Evolutionary conservation across 2,113 vertebrate genomes (phyloP), one percentile per base, ranked within the genome.

Genomic region (Syrrhaptes paradoxus): DNA sequence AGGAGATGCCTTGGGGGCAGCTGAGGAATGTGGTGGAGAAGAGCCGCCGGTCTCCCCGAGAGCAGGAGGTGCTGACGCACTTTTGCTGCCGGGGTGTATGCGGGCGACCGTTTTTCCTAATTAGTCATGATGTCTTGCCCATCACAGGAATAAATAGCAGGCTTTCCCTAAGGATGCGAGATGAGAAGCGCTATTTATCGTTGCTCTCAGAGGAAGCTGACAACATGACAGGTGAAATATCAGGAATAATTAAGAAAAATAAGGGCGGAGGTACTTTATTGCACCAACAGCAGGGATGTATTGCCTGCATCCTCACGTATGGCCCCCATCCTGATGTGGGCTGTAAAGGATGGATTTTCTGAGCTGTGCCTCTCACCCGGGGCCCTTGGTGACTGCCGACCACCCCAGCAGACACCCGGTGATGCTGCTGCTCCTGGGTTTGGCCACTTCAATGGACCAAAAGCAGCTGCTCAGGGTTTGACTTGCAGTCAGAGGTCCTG

Each of bases 241-340:
- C 93, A 97, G 96, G 97, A 97, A 98, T 98, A 98, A 98, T 98
- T 98, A 98, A 98, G 98, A 98, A 98, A 97, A 98, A 98, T 97
- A 96, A 97, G 85, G 87, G 75, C 10, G 22, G 77, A 21, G 93
- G 84, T 95, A 88, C 89, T 96, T 94, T 96, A 66, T 95, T 75
- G 95, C 91, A 76, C 90, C 71, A 28, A 4, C 72, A 55, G 94
- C 90, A 93, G 93, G 87, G 92, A 71, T 17, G 45, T 28, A 34
- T 63, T 54, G 70, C 75, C 41, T 15, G 58, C 54, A 13, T 24
- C 80, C 36, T 48, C 18, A 1, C 0, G 13, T 13, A 18, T 57
- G 24, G 7, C 9, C 11, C 28, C 67, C 62, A 13, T 21, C 55
- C 58, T n/a, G 29, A 31, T 41, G 6, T 21, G 9, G 16, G 68